These are phyloP conservation scores for Orchesella flavescens DNA, from an alignment of 2,888 invertebrate genomes.

Conservation along the genomic window DNA sequence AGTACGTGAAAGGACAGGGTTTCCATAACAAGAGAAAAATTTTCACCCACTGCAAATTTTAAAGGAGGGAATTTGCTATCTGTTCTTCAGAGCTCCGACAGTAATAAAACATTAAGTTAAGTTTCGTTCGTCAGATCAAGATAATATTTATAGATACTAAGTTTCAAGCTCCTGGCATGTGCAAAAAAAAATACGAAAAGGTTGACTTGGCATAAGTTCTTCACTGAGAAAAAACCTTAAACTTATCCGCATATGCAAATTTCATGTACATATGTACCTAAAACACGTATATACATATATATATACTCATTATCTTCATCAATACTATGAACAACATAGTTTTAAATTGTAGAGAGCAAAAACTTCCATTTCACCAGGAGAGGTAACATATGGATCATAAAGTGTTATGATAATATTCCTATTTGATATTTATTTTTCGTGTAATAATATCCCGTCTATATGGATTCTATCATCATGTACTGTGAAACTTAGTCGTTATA, in stretches of 20 bases:
- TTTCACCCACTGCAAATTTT: neutral
- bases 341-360: no score
- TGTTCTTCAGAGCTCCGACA: neutral
- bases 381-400: neutral
- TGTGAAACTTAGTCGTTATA: neutral
- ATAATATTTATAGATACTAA: slow-evolving; percentile 34
- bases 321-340: no score
- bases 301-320: no score
- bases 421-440: neutral
- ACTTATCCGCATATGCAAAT: no score
- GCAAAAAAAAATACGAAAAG: neutral
- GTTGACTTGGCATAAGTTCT: neutral
- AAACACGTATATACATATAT: no score
- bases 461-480: neutral
- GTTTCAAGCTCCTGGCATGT: neutral
- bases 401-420: neutral
- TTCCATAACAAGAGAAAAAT: neutral
- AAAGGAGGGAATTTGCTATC: neutral
- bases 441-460: neutral
- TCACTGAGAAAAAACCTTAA: no score
- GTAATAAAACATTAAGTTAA: slow-evolving; percentile 33
- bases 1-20: neutral
- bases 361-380: no score
- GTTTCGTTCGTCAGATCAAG: slow-evolving; percentile 24
- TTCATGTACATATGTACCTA: no score